phyloP scores from a whole-genome alignment of 2,113 vertebrate genomes.

The Notothenia rossii region DNA sequence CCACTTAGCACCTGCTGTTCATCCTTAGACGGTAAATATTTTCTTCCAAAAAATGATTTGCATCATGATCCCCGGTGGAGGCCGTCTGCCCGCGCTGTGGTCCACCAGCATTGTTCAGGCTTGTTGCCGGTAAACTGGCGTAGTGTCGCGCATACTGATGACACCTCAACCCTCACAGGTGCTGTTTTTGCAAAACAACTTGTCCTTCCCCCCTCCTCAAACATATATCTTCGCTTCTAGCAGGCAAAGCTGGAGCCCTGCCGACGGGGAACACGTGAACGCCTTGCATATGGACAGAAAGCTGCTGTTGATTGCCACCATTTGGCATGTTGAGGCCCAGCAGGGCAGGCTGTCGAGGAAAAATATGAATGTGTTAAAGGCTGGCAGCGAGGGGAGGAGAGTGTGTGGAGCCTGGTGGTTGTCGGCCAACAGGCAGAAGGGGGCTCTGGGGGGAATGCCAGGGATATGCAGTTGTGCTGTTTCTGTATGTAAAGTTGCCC shows the following conservation, averaged over 20 bases:
- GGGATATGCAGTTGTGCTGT: slow-evolving; percentile 20
- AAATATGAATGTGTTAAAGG: slow-evolving; percentile 46
- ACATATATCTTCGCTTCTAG: slow-evolving; percentile 28
- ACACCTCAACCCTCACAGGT: slow-evolving; percentile 43
- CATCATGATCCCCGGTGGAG: neutral
- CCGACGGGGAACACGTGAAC: slow-evolving; percentile 5
- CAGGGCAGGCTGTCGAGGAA: slow-evolving; percentile 54
- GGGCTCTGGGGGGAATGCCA: slow-evolving; percentile 7
- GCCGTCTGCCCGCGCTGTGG: slow-evolving; percentile 22
- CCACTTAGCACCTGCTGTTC: neutral
- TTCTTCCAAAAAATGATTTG: neutral
- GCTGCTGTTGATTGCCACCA: slow-evolving; percentile 50
- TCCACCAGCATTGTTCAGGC: slow-evolving; percentile 35
- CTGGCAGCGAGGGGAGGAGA: slow-evolving; percentile 14
- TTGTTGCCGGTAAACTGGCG: slow-evolving; percentile 18
- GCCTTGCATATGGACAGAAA: slow-evolving; percentile 58
- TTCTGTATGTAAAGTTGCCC: neutral
- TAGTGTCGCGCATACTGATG: slow-evolving; percentile 43
- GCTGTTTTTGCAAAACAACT: slow-evolving; percentile 48
- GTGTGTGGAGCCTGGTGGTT: slow-evolving; percentile 11
- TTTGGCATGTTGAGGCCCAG: slow-evolving; percentile 57
- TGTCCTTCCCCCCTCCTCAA: rapidly evolving
- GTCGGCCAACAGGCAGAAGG: slow-evolving; percentile 27
- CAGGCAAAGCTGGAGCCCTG: slow-evolving; percentile 14
- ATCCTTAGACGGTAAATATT: neutral